Evolutionary conservation across 2,888 invertebrate species (phyloP).

Genomic region (Petrolisthes cinctipes): DNA sequence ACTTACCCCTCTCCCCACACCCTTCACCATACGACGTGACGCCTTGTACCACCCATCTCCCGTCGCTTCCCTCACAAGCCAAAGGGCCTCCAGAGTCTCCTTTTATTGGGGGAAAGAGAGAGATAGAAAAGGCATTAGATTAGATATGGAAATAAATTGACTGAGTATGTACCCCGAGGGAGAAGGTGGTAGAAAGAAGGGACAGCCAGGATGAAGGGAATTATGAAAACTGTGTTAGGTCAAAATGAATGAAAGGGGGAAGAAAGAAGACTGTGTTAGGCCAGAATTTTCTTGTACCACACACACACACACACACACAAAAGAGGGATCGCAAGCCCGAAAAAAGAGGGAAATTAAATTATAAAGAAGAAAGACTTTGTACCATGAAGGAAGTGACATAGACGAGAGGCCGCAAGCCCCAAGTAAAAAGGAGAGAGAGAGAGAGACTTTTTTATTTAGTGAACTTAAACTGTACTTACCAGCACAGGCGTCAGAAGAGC

Average conservation of each 20-base stretch:
- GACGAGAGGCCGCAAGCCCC: neutral
- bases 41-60: neutral
- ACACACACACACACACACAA: neutral
- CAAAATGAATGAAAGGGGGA: neutral
- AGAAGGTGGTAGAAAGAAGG: neutral
- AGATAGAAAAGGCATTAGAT: neutral
- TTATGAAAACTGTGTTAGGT: neutral
- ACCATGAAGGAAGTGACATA: neutral
- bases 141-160: neutral
- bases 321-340: neutral
- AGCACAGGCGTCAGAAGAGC: neutral
- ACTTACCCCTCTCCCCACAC: conserved; percentile 4
- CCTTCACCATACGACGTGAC: neutral
- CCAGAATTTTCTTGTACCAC: neutral
- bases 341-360: neutral
- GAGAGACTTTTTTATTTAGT: neutral
- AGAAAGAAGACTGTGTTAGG: neutral
- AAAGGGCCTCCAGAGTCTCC: conserved; percentile 4
- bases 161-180: neutral
- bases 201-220: neutral
- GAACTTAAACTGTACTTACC: neutral
- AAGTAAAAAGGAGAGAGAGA: neutral
- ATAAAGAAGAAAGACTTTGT: neutral
- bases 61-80: neutral
- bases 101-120: neutral